A percentile compares a stretch with the other conserved stretches of the same genome.
phyloP scores from a whole-genome alignment of 2,797 vertebrate species.

The Anguilla marmorata region DNA sequence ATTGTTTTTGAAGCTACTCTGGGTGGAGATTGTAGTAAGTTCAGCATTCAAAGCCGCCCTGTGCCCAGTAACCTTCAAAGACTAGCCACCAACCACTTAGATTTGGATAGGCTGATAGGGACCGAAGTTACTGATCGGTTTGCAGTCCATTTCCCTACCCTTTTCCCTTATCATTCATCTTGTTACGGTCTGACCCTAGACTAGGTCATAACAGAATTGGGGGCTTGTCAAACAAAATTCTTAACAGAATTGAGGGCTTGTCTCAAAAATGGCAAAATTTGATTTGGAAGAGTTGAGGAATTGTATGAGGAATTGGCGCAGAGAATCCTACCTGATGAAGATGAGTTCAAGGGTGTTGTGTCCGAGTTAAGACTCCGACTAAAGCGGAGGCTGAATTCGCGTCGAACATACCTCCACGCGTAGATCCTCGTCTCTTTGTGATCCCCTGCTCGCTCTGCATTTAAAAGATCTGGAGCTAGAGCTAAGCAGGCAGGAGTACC shows the following conservation, averaged over 20 bases:
- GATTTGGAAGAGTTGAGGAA: background rate
- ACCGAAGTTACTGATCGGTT: too few relatives aligned
- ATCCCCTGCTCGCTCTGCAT: background rate
- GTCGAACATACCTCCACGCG: background rate
- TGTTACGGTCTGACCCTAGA: too few relatives aligned
- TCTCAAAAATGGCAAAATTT: background rate
- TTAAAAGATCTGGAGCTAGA: background rate
- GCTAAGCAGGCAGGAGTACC: background rate
- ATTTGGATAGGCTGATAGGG: too few relatives aligned
- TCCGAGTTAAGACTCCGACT: background rate
- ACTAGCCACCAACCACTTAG: too few relatives aligned
- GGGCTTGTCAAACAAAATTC: too few relatives aligned
- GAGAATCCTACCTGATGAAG: background rate
- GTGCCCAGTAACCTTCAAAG: too few relatives aligned
- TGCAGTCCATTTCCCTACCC: too few relatives aligned
- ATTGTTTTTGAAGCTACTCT: too few relatives aligned
- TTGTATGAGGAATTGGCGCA: background rate
- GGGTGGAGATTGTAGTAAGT: too few relatives aligned
- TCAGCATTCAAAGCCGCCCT: too few relatives aligned
- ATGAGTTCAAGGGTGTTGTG: background rate
- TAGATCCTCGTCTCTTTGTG: background rate
- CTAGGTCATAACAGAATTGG: too few relatives aligned
- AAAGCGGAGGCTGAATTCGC: background rate
- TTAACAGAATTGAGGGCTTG: background rate
- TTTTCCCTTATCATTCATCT: too few relatives aligned